Base-by-base conservation (phyloP, 1,140 invertebrate species). In the Scaptodrosophila lebanonensis region DNA sequence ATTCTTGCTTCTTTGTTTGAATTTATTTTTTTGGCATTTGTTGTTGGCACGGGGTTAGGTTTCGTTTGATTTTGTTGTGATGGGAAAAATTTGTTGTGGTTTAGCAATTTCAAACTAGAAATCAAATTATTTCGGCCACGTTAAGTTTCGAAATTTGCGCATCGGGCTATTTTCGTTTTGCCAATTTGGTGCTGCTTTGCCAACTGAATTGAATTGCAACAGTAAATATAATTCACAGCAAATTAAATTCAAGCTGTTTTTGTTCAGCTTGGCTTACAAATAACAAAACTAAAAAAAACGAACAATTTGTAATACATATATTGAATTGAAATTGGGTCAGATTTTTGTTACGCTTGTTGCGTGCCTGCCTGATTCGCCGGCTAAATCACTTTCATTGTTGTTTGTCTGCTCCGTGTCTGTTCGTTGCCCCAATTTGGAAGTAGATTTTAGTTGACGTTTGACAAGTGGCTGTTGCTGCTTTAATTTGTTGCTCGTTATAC, bases 321-420 rank as follows among this genome's bases (percentile, higher is more conserved):
- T 61, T 11, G 36, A 68, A 79, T 56, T 47, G 53, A 54, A 75
- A 83, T 76, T 82, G 51, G 66, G 76, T 76, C 70, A 82, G 62
- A 63, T 73, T 64, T 44, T 54, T 69, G 75, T 70, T 71, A 60
- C 67, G 73, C 58, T 65, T 22, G 58, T 76, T 77, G 72, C 72
- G 72, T 76, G 68, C 47, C 49, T 67, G n/a, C 3, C 22, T 4
- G 22, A 25, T 63, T 40, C 44, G 61, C 57, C 53, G 32, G 43
- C n/a, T n/a, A n/a, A n/a, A n/a, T n/a, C 53, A 68, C 59, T 77
- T 77, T 79, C 59, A 72, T 77, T 72, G 73, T 68, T 62, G 43
- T 48, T 15, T 11, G 53, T n/a, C n/a, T n/a, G n/a, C n/a, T n/a
- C n/a, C n/a, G n/a, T n/a, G n/a, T n/a, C n/a, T n/a, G n/a, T n/a